Conservation (phyloP, 2,888 invertebrate genomes). For the Macrosoma leucophasiata region DNA sequence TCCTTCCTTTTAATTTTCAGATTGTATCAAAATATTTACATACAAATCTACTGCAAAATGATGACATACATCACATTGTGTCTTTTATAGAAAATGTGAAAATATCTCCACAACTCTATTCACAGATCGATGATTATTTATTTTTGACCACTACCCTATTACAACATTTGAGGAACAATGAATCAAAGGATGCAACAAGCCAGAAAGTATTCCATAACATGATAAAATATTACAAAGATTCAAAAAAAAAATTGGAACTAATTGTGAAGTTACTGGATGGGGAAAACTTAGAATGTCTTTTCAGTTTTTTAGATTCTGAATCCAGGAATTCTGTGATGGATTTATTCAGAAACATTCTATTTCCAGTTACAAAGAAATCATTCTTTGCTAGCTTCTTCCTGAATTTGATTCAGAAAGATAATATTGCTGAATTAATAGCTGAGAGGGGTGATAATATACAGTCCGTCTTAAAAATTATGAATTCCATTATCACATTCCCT, state of each 20-base stretch:
- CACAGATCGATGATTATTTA: conserved; percentile 47
- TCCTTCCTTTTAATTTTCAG: conserved; percentile 37
- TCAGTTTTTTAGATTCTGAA: conserved; percentile 47
- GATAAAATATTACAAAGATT: conserved; percentile 50
- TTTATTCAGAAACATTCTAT: conserved; percentile 49
- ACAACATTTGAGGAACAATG: conserved; percentile 37
- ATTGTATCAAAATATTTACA: conserved; percentile 51
- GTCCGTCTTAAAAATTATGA: conserved; percentile 62
- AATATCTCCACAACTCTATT: conserved; percentile 40
- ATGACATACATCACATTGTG: conserved; percentile 41
- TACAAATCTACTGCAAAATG: conserved; percentile 38
- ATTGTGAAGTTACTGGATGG: conserved; percentile 48
- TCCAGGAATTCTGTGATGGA: conserved; percentile 37
- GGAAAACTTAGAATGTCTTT: conserved; percentile 53
- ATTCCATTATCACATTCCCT: conserved; percentile 51
- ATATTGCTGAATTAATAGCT: conserved; percentile 48
- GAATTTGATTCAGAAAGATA: conserved; percentile 56
- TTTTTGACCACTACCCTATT: conserved; percentile 44
- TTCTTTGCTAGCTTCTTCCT: conserved; percentile 52
- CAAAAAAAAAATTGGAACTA: conserved; percentile 60
- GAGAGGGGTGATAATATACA: conserved; percentile 66
- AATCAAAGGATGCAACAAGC: conserved; percentile 26
- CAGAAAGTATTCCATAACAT: conserved; percentile 43
- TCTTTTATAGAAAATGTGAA: conserved; percentile 53
- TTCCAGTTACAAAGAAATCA: conserved; percentile 51